Percentiles rank a stretch among this genome's conserved stretches.
Evolutionary conservation across 2,888 invertebrate genomes (phyloP).

Genomic region (Acronicta leporina): DNA sequence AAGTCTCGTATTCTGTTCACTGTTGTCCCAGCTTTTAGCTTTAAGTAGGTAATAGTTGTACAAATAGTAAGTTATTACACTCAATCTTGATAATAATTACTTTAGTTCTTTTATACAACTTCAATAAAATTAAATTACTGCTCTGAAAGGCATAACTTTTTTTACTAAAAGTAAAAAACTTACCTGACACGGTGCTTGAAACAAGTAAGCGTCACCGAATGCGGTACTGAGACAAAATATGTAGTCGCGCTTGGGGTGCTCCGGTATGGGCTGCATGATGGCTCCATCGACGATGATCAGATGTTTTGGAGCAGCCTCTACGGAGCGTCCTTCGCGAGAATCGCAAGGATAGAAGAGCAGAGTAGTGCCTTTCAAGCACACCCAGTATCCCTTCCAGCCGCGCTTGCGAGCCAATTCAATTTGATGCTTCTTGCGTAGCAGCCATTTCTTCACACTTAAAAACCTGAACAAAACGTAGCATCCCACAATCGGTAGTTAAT

Average conservation of each 20-base stretch:
- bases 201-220: slow-evolving; percentile 99
- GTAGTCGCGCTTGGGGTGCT: slow-evolving; percentile 99
- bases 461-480: slow-evolving; percentile 91
- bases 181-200: slow-evolving; percentile 96
- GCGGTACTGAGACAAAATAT: slow-evolving; percentile 99
- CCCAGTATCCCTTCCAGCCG: slow-evolving; percentile 99
- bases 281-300: slow-evolving; percentile 98
- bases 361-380: slow-evolving; percentile 98
- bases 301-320: slow-evolving; percentile 98
- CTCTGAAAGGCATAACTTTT: too few relatives aligned
- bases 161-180: slow-evolving; percentile 54
- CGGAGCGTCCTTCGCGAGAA: slow-evolving; percentile 96
- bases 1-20: too few relatives aligned
- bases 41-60: too few relatives aligned
- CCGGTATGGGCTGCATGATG: slow-evolving; percentile 99
- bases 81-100: too few relatives aligned
- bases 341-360: slow-evolving; percentile 98
- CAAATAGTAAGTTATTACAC: too few relatives aligned
- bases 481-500: slow-evolving; percentile 74
- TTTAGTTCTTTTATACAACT: background rate
- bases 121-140: background rate
- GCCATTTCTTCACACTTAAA: slow-evolving; percentile 99
- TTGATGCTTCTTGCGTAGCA: slow-evolving; percentile 98
- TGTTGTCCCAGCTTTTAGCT: too few relatives aligned
- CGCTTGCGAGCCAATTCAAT: slow-evolving; percentile 98